Base-by-base conservation (phyloP, 2,113 vertebrate species). In the Diphyllodes magnificus region DNA sequence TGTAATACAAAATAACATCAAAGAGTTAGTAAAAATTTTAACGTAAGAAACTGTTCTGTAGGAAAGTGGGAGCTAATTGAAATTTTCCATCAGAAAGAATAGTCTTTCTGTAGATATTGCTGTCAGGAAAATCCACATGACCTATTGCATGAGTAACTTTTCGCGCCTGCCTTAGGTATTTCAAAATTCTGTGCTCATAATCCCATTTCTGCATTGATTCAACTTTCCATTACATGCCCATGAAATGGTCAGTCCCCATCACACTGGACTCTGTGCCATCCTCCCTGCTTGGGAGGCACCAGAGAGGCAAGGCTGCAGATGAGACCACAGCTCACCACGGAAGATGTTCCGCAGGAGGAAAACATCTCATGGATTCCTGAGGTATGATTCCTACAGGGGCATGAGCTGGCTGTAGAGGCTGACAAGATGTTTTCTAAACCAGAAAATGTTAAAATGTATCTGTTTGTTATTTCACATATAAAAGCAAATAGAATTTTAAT, bases 161-260 rank as follows among this genome's bases (percentile, higher is more conserved):
- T 87, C 31, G 35, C 11, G 10, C 33, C 16, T 13, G 3, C 15
- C 5, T 75, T 60, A 75, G 39, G 39, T 33, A 78, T 33, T 70
- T 75, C 42, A 57, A 81, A 91, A 70, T 63, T 72, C 47, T 61
- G 22, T 25, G n/a, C 22, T 53, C 6, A 1, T 39, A 72, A 31
- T 77, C 28, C 17, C 13, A n/a, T 53, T 91, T 73, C 22, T 90
- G 37, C 50, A 56, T 81, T 61, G 40, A 70, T 61, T 89, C 40
- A 28, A 0, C 11, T 81, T 94, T 73, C n/a, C 1, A 0, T 59
- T 31, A 6, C 1, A 2, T 50, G 22, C 4, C 23, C 65, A 49
- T 45, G 24, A 82, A 60, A 44, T 20, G 22, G 24, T 45, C 1
- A 0, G 24, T 64, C 21, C 10, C 23, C 44, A 54, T n/a, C 20